Conservation (phyloP, 2,888 invertebrate genomes). For the Synanthedon myopaeformis region DNA sequence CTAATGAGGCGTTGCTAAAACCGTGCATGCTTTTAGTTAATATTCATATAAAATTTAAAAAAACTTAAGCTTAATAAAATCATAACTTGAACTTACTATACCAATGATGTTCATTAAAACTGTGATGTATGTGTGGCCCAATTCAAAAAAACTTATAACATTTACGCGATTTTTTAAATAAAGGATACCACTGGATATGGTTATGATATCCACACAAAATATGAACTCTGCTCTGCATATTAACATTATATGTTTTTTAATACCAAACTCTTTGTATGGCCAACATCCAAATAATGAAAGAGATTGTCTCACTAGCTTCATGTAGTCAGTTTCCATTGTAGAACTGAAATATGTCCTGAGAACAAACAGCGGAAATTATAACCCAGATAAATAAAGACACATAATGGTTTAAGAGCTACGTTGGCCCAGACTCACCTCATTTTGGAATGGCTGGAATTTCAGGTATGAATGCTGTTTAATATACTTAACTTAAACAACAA, state of each 20-base stretch:
- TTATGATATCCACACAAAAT: background rate
- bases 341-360: no score
- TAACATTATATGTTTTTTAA: background rate
- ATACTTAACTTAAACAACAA: no score
- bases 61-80: background rate
- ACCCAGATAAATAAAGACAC: no score
- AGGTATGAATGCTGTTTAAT: no score
- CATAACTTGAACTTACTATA: conserved; percentile 5
- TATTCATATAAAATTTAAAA: no score
- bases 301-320: background rate
- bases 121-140: conserved; percentile 11
- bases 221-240: background rate
- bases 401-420: no score
- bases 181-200: background rate
- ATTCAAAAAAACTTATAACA: conserved; percentile 4
- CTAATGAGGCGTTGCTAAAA: conserved; percentile 3
- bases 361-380: no score
- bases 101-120: conserved; percentile 7
- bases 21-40: background rate
- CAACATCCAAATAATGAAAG: background rate
- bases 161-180: background rate
- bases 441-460: no score
- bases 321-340: background rate
- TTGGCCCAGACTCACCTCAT: no score
- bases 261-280: background rate